Evolutionary conservation across 2,797 vertebrate genomes (phyloP), one percentile per base, ranked within the genome.

Genomic region (Aplochiton taeniatus): DNA sequence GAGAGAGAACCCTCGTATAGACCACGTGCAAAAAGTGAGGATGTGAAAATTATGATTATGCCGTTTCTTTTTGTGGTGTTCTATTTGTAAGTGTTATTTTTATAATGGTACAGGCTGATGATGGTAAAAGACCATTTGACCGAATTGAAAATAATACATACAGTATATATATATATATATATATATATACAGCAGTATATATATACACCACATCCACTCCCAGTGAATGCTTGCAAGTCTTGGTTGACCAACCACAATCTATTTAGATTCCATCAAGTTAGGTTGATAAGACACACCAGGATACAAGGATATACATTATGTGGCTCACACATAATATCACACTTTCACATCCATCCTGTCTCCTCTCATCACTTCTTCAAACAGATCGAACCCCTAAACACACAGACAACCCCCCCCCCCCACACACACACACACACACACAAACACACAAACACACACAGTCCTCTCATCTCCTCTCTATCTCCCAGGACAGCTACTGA

Each of bases 401-500:
- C 55, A 31, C 31, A 65, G 60, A 45, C 57, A 59, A 56, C 43
- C 51, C 13, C 52, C 64, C 48, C 60, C 19, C 19, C 59, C 58
- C 54, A 63, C 45, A 63, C 9, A 12, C 58, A 54, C 55, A 44
- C 42, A 16, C 44, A 54, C n/a, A 43, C 43, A 42, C 45, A 18
- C 13, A 13, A 13, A 17, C n/a, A 43, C 14, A 20, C 11, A 9
- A 53, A 17, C 62, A 48, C 62, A 67, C n/a, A 11, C 17, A 58
- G 20, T 20, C 46, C 60, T 47, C 50, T 16, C 51, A 65, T 51
- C 74, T 58, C 69, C 65, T 1, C 56, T 18, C 5, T 44, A 52
- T 80, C 76, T 87, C 83, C 85, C 77, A 78, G 73, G 47, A 41
- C 67, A 77, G 76, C 71, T 69, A 84, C 75, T 76, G 81, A 83